phyloP scores from a whole-genome alignment of 2,888 invertebrate genomes.

The Drosophila borealis region DNA sequence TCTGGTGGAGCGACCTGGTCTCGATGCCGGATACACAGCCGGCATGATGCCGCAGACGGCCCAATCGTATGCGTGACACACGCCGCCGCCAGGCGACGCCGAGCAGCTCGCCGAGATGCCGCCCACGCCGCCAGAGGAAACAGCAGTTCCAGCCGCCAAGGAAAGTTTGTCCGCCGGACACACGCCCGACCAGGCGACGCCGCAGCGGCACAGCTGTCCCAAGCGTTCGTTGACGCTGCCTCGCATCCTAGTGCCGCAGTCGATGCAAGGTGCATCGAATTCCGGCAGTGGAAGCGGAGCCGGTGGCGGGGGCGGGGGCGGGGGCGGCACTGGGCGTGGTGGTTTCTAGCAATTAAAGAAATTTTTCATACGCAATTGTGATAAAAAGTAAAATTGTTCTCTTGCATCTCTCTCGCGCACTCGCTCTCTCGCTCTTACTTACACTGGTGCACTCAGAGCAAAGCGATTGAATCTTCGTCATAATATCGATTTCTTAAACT shows the following conservation, averaged over 20 bases:
- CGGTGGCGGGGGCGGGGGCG: conserved; percentile 41
- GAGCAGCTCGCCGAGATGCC: conserved; percentile 7
- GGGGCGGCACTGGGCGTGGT: conserved; percentile 62
- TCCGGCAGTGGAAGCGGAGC: conserved; percentile 46
- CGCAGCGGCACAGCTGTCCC: conserved; percentile 68
- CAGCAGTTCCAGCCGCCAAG: conserved; percentile 7
- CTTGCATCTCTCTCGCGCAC: conserved; percentile 17
- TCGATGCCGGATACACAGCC: conserved; percentile 71
- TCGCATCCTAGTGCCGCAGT: conserved; percentile 74
- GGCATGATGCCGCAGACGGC: conserved; percentile 85
- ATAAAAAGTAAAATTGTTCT: conserved; percentile 80
- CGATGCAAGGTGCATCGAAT: conserved; percentile 41
- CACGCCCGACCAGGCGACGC: conserved; percentile 50
- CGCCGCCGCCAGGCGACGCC: conserved; percentile 49
- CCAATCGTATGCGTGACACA: conserved; percentile 87
- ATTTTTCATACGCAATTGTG: conserved; percentile 84
- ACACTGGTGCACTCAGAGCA: conserved; percentile 3
- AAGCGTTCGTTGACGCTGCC: conserved; percentile 81
- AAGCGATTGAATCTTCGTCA: neutral
- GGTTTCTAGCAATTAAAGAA: conserved; percentile 84
- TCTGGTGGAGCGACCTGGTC: conserved; percentile 91
- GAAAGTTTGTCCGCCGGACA: conserved; percentile 23
- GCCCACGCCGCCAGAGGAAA: conserved; percentile 7
- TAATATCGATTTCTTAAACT: too few species aligned
- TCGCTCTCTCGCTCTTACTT: conserved; percentile 20